phyloP scores from a whole-genome alignment of 2,113 vertebrate genomes.

The Dromiciops gliroides region DNA sequence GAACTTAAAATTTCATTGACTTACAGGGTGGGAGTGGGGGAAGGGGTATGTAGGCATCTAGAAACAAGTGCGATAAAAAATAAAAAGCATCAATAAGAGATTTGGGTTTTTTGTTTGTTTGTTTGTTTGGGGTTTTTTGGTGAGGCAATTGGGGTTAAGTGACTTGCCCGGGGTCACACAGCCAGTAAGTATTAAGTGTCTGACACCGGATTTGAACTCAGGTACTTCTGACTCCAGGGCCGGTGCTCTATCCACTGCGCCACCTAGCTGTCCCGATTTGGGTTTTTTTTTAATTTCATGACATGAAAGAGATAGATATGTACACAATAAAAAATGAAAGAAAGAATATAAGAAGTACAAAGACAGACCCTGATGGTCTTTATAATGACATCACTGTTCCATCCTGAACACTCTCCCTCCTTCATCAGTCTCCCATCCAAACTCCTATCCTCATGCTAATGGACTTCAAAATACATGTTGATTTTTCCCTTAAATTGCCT shows the following conservation, averaged over 20 bases:
- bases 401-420: background rate
- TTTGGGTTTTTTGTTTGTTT: too few relatives aligned
- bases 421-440: background rate
- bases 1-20: background rate
- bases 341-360: background rate
- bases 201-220: too few relatives aligned
- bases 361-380: background rate
- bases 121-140: too few relatives aligned
- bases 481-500: background rate
- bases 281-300: background rate
- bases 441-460: background rate
- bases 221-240: too few relatives aligned
- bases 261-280: too few relatives aligned
- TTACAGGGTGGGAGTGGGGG: background rate
- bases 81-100: background rate
- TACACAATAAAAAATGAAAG: background rate
- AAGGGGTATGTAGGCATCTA: background rate
- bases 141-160: too few relatives aligned
- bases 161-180: too few relatives aligned
- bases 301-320: background rate
- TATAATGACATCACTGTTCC: background rate
- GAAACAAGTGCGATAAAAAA: background rate
- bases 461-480: background rate
- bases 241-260: too few relatives aligned
- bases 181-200: too few relatives aligned